phyloP scores from a whole-genome alignment of 2,888 invertebrate genomes.

The Orchestes rusci region DNA sequence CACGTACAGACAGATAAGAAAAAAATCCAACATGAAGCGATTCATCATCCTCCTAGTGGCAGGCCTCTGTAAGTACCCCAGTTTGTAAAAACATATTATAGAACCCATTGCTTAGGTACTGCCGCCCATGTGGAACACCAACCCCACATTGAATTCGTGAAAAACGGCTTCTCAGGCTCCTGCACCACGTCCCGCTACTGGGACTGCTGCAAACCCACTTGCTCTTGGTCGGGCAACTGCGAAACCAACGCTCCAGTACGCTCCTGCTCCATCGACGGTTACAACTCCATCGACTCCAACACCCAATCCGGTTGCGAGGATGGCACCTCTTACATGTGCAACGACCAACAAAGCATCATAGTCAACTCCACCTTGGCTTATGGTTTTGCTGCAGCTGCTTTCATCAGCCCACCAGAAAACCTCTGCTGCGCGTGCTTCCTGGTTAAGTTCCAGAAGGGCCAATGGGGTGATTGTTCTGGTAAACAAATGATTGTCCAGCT shows the following conservation, averaged over 20 bases:
- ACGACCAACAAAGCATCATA: constrained; percentile 17
- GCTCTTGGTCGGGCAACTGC: constrained; percentile 20
- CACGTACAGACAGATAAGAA: too few relatives aligned
- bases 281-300: constrained; percentile 12
- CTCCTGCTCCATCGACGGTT: constrained; percentile 17
- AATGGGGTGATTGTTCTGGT: constrained; percentile 22
- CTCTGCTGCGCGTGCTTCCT: constrained; percentile 29
- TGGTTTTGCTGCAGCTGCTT: constrained; percentile 26
- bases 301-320: constrained; percentile 20
- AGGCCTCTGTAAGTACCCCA: background rate
- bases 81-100: too few relatives aligned
- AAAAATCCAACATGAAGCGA: too few relatives aligned
- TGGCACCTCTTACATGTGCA: constrained; percentile 22
- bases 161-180: constrained; percentile 8
- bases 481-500: constrained; percentile 28
- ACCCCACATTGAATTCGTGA: constrained; percentile 15
- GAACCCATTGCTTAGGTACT: constrained; percentile 9
- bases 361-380: constrained; percentile 26
- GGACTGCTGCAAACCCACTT: constrained; percentile 25
- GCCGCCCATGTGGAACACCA: constrained; percentile 12
- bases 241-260: constrained; percentile 17
- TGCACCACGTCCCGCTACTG: constrained; percentile 22
- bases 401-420: constrained; percentile 24
- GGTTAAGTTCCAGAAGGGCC: constrained; percentile 21
- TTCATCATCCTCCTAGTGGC: too few relatives aligned